These are phyloP conservation scores for Electrona antarctica DNA, from an alignment of 2,113 vertebrate species.

Conservation along the genomic window DNA sequence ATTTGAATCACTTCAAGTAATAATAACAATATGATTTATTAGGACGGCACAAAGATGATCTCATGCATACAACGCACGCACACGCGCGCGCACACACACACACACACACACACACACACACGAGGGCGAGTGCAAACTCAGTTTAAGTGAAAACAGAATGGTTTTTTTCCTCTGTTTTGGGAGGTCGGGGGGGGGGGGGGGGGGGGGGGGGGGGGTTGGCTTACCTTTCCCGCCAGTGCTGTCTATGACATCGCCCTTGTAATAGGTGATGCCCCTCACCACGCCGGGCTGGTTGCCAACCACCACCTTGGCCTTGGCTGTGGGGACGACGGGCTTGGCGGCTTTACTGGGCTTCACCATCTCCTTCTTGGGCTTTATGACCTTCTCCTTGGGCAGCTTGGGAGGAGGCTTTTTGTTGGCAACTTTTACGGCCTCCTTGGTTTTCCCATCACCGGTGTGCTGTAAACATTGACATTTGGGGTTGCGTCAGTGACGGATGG, in stretches of 20 bases:
- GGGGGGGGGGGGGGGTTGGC: conserved; percentile 3
- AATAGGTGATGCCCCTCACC: conserved; percentile 92
- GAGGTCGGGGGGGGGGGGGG: background rate
- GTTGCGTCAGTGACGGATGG: background rate
- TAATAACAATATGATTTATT: conserved; percentile 20
- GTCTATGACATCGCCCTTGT: conserved; percentile 79
- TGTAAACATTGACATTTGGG: conserved; percentile 62
- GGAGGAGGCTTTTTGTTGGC: conserved; percentile 77
- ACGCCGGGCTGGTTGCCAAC: conserved; percentile 83
- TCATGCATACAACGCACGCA: conserved; percentile 19
- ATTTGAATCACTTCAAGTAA: conserved; percentile 41
- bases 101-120: conserved; percentile 9
- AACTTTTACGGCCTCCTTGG: conserved; percentile 77
- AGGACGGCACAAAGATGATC: conserved; percentile 45
- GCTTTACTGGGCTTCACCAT: conserved; percentile 61
- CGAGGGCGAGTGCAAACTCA: conserved; percentile 31
- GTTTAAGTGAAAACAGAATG: conserved; percentile 23
- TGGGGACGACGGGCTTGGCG: conserved; percentile 77
- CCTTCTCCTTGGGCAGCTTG: conserved; percentile 85
- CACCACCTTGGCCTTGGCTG: conserved; percentile 78
- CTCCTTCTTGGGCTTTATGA: conserved; percentile 87
- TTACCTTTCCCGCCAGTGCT: conserved; percentile 68
- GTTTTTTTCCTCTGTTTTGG: conserved; percentile 31
- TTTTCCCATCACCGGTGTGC: conserved; percentile 80
- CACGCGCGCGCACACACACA: conserved; percentile 9